Evolutionary conservation across 2,113 vertebrate species (phyloP).

Genomic region (Alaudala cheleensis): DNA sequence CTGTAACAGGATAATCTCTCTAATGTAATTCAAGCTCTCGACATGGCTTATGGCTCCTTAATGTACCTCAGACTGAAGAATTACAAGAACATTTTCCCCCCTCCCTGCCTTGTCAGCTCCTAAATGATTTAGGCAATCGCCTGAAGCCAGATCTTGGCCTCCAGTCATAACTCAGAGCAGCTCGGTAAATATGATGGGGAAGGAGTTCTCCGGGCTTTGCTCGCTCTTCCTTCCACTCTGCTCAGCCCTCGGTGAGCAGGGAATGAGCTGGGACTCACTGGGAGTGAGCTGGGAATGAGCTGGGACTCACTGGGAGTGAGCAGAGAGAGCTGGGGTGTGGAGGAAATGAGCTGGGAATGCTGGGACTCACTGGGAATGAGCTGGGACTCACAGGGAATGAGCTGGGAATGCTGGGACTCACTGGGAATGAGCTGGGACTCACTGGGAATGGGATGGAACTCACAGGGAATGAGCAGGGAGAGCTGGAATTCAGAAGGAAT

Average conservation of each 20-base stretch:
- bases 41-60: constrained; percentile 88
- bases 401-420: background rate
- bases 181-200: constrained; percentile 78
- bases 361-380: fast-evolving
- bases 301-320: background rate
- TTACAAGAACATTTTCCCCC: constrained; percentile 82
- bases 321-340: background rate
- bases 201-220: constrained; percentile 62
- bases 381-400: background rate
- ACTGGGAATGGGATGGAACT: background rate
- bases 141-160: constrained; percentile 79
- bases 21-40: constrained; percentile 89
- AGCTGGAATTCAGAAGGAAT: background rate
- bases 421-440: background rate
- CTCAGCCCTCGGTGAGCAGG: background rate
- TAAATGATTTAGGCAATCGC: constrained; percentile 86
- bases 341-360: background rate
- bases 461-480: background rate
- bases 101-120: constrained; percentile 80
- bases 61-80: constrained; percentile 88
- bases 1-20: constrained; percentile 87
- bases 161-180: constrained; percentile 80
- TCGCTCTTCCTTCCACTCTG: constrained; percentile 23
- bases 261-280: background rate
- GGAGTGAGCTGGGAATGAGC: background rate